These are phyloP conservation scores for Odontamblyopus rebecca DNA, from an alignment of 2,797 vertebrate species.

Conservation along the genomic window DNA sequence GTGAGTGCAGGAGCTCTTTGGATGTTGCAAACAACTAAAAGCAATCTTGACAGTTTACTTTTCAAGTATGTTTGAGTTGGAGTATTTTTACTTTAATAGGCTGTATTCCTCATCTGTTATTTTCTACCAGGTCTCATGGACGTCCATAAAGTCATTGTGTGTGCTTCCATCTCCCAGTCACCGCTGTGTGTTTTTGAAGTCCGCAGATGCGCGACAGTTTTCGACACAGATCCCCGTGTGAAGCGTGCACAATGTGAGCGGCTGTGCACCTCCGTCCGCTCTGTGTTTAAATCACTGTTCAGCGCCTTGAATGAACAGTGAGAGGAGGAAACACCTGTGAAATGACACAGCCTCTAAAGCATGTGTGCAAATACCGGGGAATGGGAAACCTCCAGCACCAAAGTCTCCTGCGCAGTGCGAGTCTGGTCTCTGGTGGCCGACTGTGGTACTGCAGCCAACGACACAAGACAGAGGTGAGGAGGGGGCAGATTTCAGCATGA, in stretches of 20 bases:
- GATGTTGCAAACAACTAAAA: too few relatives aligned
- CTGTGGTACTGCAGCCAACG: slow-evolving; percentile 27
- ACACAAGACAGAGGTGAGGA: too few relatives aligned
- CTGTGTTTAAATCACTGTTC: slow-evolving; percentile 10
- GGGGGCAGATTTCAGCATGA: too few relatives aligned
- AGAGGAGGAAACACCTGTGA: slow-evolving; percentile 17
- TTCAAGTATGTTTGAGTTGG: too few relatives aligned
- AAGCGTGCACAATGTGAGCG: slow-evolving; percentile 16
- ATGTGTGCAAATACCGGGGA: slow-evolving; percentile 5
- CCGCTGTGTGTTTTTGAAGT: slow-evolving; percentile 31
- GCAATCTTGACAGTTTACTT: background rate
- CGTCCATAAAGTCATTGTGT: background rate
- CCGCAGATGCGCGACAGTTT: slow-evolving; percentile 18
- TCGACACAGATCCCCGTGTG: slow-evolving; percentile 40
- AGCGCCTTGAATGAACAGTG: slow-evolving; percentile 9
- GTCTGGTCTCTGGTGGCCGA: slow-evolving; percentile 63
- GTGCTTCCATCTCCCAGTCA: background rate
- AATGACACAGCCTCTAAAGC: slow-evolving; percentile 7
- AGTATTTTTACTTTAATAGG: background rate
- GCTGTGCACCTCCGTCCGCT: slow-evolving; percentile 10
- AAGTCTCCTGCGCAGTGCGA: slow-evolving; percentile 22
- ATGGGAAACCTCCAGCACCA: background rate
- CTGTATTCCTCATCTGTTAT: background rate
- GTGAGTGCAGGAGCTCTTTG: too few relatives aligned
- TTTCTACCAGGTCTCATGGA: background rate